These are phyloP conservation scores for Mirza zaza DNA, from an alignment of 2,113 vertebrate genomes.

Conservation along the genomic window DNA sequence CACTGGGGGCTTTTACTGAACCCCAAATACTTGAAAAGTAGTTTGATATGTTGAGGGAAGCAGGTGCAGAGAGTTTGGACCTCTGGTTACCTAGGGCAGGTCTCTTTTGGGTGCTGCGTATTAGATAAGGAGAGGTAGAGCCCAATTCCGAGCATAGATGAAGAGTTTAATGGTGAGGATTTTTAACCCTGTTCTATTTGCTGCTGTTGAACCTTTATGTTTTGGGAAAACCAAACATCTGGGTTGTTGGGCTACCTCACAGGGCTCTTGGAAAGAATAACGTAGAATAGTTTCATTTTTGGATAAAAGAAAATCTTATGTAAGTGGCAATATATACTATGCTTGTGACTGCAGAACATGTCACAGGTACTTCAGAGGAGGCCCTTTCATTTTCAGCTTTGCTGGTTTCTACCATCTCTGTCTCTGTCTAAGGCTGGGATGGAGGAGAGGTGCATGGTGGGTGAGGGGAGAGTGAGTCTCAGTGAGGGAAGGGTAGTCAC, in stretches of 20 bases:
- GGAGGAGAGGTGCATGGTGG: neutral
- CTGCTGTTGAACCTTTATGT: neutral
- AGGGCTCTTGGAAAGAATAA: neutral
- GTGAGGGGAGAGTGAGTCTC: neutral
- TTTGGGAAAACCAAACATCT: neutral
- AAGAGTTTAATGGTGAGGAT: neutral
- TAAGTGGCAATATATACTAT: neutral
- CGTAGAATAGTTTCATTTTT: conserved; percentile 13
- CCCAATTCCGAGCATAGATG: neutral
- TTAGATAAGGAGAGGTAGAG: neutral
- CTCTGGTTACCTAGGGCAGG: neutral
- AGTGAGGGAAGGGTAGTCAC: neutral
- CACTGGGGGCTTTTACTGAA: neutral
- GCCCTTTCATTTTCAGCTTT: neutral
- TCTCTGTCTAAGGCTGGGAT: neutral
- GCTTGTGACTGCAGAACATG: neutral
- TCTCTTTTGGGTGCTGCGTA: neutral
- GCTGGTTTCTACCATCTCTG: neutral
- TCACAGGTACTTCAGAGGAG: neutral
- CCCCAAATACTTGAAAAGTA: conserved; percentile 24
- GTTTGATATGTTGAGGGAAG: neutral
- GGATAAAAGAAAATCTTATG: neutral
- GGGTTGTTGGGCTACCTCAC: neutral
- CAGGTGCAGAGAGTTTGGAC: neutral
- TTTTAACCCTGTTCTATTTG: neutral